These are phyloP conservation scores for Gonatopus flavifemur DNA, from an alignment of 1,140 invertebrate genomes.

Conservation along the genomic window DNA sequence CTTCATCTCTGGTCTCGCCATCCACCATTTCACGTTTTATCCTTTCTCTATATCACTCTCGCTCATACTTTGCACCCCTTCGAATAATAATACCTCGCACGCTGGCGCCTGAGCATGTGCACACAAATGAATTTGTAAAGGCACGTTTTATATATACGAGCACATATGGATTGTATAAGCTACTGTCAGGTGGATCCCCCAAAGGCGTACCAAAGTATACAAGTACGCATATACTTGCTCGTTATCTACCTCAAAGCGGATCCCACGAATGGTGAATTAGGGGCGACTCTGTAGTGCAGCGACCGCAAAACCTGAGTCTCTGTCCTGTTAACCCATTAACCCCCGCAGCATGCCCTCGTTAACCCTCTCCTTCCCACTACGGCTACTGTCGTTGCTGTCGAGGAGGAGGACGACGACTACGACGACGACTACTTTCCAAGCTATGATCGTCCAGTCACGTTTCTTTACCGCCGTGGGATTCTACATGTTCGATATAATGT, in stretches of 20 bases:
- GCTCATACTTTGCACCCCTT: not conserved
- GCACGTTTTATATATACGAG: too few species aligned
- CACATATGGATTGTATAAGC: too few species aligned
- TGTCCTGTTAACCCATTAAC: conserved; percentile 43
- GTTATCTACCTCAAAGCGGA: conserved; percentile 16
- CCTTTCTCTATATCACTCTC: not conserved
- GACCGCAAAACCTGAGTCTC: conserved; percentile 22
- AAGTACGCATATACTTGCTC: too few species aligned
- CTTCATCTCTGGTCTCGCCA: conserved; percentile 1
- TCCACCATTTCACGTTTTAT: conserved; percentile 5
- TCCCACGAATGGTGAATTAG: conserved; percentile 36
- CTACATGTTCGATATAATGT: not conserved
- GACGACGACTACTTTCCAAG: conserved; percentile 25
- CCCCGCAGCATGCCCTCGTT: conserved; percentile 28
- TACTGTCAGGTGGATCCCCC: too few species aligned
- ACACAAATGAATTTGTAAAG: too few species aligned
- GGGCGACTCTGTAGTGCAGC: conserved; percentile 14
- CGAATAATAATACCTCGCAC: too few species aligned
- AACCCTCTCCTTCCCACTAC: conserved; percentile 19
- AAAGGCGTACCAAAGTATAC: too few species aligned
- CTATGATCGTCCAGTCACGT: conserved; percentile 34
- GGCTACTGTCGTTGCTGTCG: conserved; percentile 19
- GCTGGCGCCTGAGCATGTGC: too few species aligned
- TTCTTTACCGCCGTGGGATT: conserved; percentile 27
- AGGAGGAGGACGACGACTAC: too few species aligned